Percentiles rank a stretch among this genome's conserved stretches.
phyloP scores from a whole-genome alignment of 2,888 invertebrate genomes.

The Artemia sinica region DNA sequence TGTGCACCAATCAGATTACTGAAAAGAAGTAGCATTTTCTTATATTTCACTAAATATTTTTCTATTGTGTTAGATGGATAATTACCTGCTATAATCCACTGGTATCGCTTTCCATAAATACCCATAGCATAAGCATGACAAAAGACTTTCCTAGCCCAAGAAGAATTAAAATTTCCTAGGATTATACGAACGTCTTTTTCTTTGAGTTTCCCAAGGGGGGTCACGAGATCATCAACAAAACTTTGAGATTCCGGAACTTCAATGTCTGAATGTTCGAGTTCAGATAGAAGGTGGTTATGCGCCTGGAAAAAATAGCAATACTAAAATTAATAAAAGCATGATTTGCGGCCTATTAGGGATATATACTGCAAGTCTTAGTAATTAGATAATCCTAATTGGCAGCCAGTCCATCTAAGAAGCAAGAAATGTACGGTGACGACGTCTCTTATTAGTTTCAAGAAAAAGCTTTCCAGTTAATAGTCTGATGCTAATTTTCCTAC shows the following conservation, averaged over 20 bases:
- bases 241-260: constrained; percentile 68
- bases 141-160: constrained; percentile 73
- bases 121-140: constrained; percentile 62
- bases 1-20: too few relatives aligned
- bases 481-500: too few relatives aligned
- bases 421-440: too few relatives aligned
- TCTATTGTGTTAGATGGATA: background rate
- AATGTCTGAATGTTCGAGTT: constrained; percentile 60
- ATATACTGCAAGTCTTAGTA: too few relatives aligned
- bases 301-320: constrained; percentile 39
- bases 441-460: too few relatives aligned
- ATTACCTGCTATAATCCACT: constrained; percentile 69
- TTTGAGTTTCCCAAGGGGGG: constrained; percentile 58
- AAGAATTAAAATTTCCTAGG: constrained; percentile 85
- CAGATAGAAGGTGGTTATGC: constrained; percentile 68
- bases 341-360: too few relatives aligned
- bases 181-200: constrained; percentile 87
- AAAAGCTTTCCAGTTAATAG: too few relatives aligned
- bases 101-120: constrained; percentile 75
- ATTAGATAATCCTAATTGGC: too few relatives aligned
- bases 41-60: too few relatives aligned
- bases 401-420: too few relatives aligned
- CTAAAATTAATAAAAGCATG: too few relatives aligned
- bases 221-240: constrained; percentile 69
- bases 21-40: too few relatives aligned